phyloP scores from a whole-genome alignment of 1,140 invertebrate genomes.

The Macrotrachela quadricornifera region DNA sequence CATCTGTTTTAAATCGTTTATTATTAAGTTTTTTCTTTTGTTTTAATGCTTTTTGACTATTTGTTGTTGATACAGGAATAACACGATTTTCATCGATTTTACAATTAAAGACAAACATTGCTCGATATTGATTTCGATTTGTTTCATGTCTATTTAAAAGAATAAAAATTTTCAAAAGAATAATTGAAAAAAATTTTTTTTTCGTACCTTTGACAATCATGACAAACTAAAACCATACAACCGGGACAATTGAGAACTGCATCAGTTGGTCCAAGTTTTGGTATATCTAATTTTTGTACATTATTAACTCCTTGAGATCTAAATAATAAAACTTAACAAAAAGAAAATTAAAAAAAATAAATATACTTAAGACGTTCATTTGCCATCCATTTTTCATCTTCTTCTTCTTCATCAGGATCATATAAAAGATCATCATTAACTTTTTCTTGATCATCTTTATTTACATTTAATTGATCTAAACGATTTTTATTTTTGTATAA shows the following conservation, averaged over 20 bases:
- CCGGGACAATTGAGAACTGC: slow-evolving; percentile 43
- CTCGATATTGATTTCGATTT: slow-evolving; percentile 39
- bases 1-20: slow-evolving; percentile 10
- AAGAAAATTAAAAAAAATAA: neutral
- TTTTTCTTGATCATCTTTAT: neutral
- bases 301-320: too few relatives aligned
- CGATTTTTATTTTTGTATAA: neutral
- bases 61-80: slow-evolving; percentile 25
- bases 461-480: neutral
- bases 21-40: slow-evolving; percentile 16
- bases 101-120: slow-evolving; percentile 46
- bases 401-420: slow-evolving; percentile 2
- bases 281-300: too few relatives aligned
- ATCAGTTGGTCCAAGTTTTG: slow-evolving; percentile 19
- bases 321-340: too few relatives aligned
- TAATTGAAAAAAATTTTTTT: slow-evolving; percentile 36
- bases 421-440: slow-evolving; percentile 6
- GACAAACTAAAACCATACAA: slow-evolving; percentile 39
- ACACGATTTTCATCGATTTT: slow-evolving; percentile 28
- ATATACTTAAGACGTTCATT: neutral
- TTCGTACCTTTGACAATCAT: slow-evolving; percentile 39
- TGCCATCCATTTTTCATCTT: slow-evolving; percentile 7
- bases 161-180: neutral
- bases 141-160: slow-evolving; percentile 33
- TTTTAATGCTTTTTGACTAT: slow-evolving; percentile 9